Conservation (phyloP, 1,140 invertebrate species). For the Chlorops oryzae region DNA sequence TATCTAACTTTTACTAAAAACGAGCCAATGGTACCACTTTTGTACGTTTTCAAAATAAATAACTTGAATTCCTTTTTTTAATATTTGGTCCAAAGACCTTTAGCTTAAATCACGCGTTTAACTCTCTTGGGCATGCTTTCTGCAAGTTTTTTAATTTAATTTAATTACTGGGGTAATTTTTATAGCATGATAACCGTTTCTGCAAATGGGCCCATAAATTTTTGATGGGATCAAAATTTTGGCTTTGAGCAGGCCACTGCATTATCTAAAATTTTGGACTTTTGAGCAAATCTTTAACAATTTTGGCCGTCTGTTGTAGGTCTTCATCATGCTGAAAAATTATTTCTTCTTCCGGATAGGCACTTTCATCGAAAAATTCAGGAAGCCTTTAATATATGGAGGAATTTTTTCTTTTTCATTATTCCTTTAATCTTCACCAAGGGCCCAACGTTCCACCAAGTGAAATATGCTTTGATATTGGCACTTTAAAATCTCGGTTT, state of each 20-base stretch:
- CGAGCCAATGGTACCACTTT: no score
- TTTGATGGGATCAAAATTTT: slow-evolving; percentile 7
- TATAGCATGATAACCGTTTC: slow-evolving; percentile 1
- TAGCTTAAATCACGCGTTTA: no score
- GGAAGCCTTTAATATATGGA: background rate
- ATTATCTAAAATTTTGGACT: background rate
- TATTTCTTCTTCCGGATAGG: background rate
- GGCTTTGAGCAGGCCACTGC: slow-evolving; percentile 8
- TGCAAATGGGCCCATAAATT: slow-evolving; percentile 7
- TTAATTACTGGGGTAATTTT: no score
- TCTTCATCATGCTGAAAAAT: background rate
- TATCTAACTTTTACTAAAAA: no score
- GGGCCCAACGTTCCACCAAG: background rate
- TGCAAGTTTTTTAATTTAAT: no score
- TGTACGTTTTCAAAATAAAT: no score
- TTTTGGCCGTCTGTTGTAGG: background rate
- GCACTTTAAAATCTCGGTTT: no score
- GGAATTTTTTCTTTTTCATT: slow-evolving; percentile 1
- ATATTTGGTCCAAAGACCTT: no score
- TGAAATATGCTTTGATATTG: no score
- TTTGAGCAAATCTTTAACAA: background rate
- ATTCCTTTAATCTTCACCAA: background rate
- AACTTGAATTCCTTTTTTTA: no score
- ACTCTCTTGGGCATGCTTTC: no score
- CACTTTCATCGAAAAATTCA: slow-evolving; percentile 1